Percentiles rank a stretch among this genome's conserved stretches.
Evolutionary conservation across 53 echinoderm and acorn worm genomes (phyloP).

Genomic region (Arbacia lixula): DNA sequence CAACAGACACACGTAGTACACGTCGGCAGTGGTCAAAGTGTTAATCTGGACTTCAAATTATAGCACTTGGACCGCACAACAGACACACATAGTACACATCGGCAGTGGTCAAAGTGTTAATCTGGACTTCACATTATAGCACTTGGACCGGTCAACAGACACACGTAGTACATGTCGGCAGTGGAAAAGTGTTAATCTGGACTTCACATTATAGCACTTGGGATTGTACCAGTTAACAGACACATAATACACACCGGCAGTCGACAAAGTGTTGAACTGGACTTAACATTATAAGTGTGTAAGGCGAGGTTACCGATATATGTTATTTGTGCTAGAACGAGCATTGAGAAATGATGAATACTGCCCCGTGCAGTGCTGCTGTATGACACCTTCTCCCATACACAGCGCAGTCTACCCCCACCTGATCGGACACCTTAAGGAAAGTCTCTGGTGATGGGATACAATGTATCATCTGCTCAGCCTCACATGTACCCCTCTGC

Average conservation of each 20-base stretch:
- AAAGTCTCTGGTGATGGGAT: too few species aligned
- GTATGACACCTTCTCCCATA: too few species aligned
- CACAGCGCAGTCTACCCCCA: too few species aligned
- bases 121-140: slow-evolving; percentile 82
- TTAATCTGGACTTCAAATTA: background rate
- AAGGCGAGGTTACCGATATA: too few species aligned
- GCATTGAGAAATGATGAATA: too few species aligned
- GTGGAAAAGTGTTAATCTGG: background rate
- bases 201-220: background rate
- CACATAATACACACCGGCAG: background rate
- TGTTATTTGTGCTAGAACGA: too few species aligned
- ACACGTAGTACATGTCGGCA: too few species aligned
- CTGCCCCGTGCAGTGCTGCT: too few species aligned
- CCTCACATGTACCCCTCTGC: too few species aligned
- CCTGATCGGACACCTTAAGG: too few species aligned
- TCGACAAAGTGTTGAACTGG: slow-evolving; percentile 74
- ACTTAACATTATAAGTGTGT: slow-evolving; percentile 86
- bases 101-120: slow-evolving; percentile 67
- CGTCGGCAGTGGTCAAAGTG: background rate
- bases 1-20: too few species aligned
- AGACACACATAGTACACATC: background rate
- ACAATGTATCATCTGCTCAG: too few species aligned
- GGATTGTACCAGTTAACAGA: background rate
- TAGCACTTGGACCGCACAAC: background rate
- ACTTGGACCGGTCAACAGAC: background rate